phyloP scores from a whole-genome alignment of 2,888 invertebrate species.

The Andrena fulva region DNA sequence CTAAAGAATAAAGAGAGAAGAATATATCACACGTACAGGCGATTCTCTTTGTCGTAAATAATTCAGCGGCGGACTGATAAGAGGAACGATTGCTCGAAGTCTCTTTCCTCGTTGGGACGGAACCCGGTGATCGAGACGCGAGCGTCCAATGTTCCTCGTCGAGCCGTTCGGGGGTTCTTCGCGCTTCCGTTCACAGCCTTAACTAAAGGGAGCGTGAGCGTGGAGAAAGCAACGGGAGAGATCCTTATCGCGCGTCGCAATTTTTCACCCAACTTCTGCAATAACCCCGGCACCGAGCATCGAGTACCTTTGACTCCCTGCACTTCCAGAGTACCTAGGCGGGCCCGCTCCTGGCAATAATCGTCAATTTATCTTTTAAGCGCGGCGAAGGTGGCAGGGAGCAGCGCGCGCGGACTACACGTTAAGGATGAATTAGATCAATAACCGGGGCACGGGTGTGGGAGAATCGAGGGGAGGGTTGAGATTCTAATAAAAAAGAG shows the following conservation, averaged over 20 bases:
- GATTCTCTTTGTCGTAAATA: slow-evolving; percentile 56
- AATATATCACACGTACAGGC: slow-evolving; percentile 52
- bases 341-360: slow-evolving; percentile 69
- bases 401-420: slow-evolving; percentile 42
- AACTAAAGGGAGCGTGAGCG: slow-evolving; percentile 21
- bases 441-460: slow-evolving; percentile 53
- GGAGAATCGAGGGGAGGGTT: slow-evolving; percentile 38
- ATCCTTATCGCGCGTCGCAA: slow-evolving; percentile 46
- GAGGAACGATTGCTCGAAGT: slow-evolving; percentile 25
- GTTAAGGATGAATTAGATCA: slow-evolving; percentile 61
- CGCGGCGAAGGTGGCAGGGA: slow-evolving; percentile 49
- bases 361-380: slow-evolving; percentile 74
- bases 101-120: neutral
- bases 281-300: slow-evolving; percentile 64
- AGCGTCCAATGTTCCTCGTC: neutral
- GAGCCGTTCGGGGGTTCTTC: slow-evolving; percentile 18
- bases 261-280: slow-evolving; percentile 65
- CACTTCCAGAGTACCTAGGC: slow-evolving; percentile 61
- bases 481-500: slow-evolving; percentile 23
- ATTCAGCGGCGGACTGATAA: slow-evolving; percentile 49
- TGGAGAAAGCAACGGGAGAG: slow-evolving; percentile 8
- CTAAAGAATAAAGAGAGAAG: neutral
- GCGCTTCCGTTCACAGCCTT: slow-evolving; percentile 43
- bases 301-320: slow-evolving; percentile 60
- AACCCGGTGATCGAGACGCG: neutral